Evolutionary conservation across 1,140 invertebrate genomes (phyloP).

Genomic region (Theocolax elegans): DNA sequence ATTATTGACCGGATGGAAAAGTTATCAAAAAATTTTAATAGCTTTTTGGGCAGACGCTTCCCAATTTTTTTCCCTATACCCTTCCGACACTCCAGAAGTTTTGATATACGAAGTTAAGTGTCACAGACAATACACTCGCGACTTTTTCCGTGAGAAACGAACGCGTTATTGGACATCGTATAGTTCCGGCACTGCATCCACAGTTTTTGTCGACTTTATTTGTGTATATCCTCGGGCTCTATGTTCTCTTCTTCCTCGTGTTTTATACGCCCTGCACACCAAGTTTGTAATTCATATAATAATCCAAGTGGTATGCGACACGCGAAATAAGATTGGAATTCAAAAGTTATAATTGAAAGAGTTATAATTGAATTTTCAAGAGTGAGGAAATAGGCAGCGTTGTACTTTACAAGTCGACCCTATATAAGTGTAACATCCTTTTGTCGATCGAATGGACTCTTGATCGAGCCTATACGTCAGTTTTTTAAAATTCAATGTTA

Average conservation of each 20-base stretch:
- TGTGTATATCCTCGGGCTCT: neutral
- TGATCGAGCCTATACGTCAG: too few relatives aligned
- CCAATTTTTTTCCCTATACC: neutral
- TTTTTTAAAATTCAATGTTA: too few relatives aligned
- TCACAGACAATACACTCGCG: neutral
- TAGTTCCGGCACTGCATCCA: neutral
- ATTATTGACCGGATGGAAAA: neutral
- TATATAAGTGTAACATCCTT: neutral
- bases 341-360: conserved; percentile 39
- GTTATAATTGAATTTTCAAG: conserved; percentile 30
- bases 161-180: neutral
- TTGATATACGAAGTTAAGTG: neutral
- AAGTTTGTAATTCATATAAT: conserved; percentile 31
- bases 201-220: neutral
- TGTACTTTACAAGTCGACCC: conserved; percentile 8
- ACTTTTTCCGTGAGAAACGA: neutral
- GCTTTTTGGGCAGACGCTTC: neutral
- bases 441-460: too few relatives aligned
- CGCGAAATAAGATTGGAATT: conserved; percentile 30
- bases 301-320: conserved; percentile 20
- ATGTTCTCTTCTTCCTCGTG: neutral
- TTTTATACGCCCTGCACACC: conserved; percentile 13
- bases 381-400: neutral
- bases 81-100: neutral
- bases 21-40: conserved; percentile 11